Base-by-base conservation (phyloP, 2,888 invertebrate species). In the Chymomyza procnemis region DNA sequence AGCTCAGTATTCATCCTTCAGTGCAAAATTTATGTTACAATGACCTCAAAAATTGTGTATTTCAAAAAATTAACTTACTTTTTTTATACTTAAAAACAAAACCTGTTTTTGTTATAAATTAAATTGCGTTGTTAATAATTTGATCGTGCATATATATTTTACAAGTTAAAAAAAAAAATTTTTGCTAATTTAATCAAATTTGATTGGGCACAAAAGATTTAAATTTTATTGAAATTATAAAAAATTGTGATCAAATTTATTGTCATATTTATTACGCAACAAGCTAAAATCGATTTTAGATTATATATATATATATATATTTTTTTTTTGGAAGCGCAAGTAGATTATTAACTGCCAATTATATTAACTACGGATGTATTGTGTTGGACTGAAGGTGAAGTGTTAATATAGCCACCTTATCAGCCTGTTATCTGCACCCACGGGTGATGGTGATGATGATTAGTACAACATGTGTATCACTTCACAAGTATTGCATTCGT, bases 101-200 rank as follows among this genome's bases (percentile, higher is more conserved):
- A 47, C 56, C 12, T n/a, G 48, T 57, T 26, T 16, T 22, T 19
- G 57, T 52, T 8, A 1, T 34, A 41, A 16, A 4, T 12, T 47
- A 41, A 46, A 62, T 50, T 47, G 19, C 16, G 12, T 59, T 61
- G 46, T 62, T 47, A 56, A 66, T 56, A 22, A 18, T 52, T 62
- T 56, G 61, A 57, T 58, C 71, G 59, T 71, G 71, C 59, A 50
- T 30, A 41, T 54, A 50, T 63, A 22, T 50, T 47, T 12, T 14
- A 19, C 12, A 48, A 58, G 63, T 58, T 30, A 69, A 46, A 30
- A 26, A 26, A 26, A 0, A 26, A 26, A 12, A 41, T 41, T 41
- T 1, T 41, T 41, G 34, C 34, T 41, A 41, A 41, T 41, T 41
- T 12, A 41, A 41, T 41, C 34, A 41, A 41, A 41, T 41, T 26